A percentile compares a stretch with the other conserved stretches of the same genome.
Conservation (phyloP, 2,888 invertebrate species). For the Sinopyrophorus schimmeli region DNA sequence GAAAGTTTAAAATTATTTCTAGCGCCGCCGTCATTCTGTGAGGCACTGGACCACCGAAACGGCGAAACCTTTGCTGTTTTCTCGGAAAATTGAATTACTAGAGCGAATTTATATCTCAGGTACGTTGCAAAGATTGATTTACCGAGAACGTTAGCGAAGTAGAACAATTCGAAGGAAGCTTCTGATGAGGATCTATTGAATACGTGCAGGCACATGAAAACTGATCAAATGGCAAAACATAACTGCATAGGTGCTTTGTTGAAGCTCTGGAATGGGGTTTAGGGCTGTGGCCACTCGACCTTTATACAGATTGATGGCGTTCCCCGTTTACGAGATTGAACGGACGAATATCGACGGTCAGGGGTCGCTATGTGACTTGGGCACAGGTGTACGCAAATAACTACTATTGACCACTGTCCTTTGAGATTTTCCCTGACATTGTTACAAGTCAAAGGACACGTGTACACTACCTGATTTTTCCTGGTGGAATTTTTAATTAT, state of each 20-base stretch:
- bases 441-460: constrained; percentile 22
- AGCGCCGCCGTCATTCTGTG: constrained; percentile 19
- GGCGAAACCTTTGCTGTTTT: constrained; percentile 13
- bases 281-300: constrained; percentile 27
- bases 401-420: constrained; percentile 25
- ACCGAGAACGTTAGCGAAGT: constrained; percentile 21
- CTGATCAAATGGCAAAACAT: constrained; percentile 22
- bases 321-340: constrained; percentile 38
- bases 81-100: constrained; percentile 20
- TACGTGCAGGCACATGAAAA: constrained; percentile 24
- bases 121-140: constrained; percentile 29
- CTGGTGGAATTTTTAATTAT: too few species aligned
- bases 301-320: constrained; percentile 36
- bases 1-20: constrained; percentile 27
- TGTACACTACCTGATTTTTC: too few species aligned
- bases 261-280: constrained; percentile 14
- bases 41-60: constrained; percentile 20
- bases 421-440: constrained; percentile 22
- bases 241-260: constrained; percentile 20
- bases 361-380: constrained; percentile 31
- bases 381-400: constrained; percentile 40
- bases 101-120: constrained; percentile 25
- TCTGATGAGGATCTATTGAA: constrained; percentile 29
- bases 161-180: constrained; percentile 25
- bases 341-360: constrained; percentile 31